Evolutionary conservation across 2,113 vertebrate genomes (phyloP), one percentile per base, ranked within the genome.

Genomic region (Syngnathoides biaculeatus): DNA sequence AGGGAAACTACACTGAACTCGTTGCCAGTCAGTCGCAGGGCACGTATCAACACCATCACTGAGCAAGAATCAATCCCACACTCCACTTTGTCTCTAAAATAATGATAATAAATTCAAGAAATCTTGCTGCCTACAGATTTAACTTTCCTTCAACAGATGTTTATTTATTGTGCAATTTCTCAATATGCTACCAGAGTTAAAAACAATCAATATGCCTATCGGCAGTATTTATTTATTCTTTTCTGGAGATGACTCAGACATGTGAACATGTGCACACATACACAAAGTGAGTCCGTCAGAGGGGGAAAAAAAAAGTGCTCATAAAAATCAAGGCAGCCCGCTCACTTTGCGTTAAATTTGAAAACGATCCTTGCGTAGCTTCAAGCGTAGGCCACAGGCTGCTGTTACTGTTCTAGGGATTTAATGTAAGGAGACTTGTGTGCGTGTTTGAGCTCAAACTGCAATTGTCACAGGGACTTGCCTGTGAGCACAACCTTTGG

Each of bases 381-480:
- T 14, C 35, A 72, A 75, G 78, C 60, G 2, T 15, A 43, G 71
- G 79, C 82, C 64, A 10, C 63, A 26, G 73, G 88, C 68, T 71
- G 22, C 53, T 45, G 42, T 84, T 86, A 69, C 71, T 78, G 78
- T 84, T 73, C 58, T 52, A 64, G 40, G 47, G 68, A 79, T 65
- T 78, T 83, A 79, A 86, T 81, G 73, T 42, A 75, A 75, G 72
- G 48, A 79, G 84, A 83, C 80, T 19, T 68, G 67, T 75, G 71
- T 74, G 78, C 52, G 48, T 76, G 79, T 79, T 71, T 66, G 52
- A 71, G 65, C 55, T 71, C 45, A 35, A 76, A 69, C 60, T 64
- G 64, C 77, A 70, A 69, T 83, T 64, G 78, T 84, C 79, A 68
- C 81, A 74, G 73, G 77, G 78, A 59, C 77, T 86, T 77, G 78